Evolutionary conservation across 2,113 vertebrate genomes (phyloP), one percentile per base, ranked within the genome.

Genomic region (Orycteropus afer): DNA sequence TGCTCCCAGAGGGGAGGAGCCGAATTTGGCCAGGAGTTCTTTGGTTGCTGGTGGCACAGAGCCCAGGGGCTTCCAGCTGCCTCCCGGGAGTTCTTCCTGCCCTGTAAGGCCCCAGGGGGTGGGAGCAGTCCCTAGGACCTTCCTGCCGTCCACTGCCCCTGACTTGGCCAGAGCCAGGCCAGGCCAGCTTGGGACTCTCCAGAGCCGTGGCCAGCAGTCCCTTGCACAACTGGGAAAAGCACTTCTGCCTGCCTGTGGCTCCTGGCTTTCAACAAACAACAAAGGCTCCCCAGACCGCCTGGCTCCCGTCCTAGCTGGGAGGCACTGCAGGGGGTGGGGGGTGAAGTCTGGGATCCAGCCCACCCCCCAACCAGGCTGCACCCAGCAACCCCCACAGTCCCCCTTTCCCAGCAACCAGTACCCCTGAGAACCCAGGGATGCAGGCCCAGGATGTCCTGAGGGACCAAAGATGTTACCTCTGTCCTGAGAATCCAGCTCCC

Each of bases 1-100:
- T 74, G n/a, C 88, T 96, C 95, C 87, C 88, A 45, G 84, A 59
- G 77, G 51, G 89, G 76, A 94, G 81, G 86, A 65, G 74, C 93
- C 78, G 79, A 85, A 95, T 96, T 93, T 90, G 81, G 92, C 90
- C 80, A 79, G 51, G 67, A 92, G 89, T 73, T 84, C 77, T 91
- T 83, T 15, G 13, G 27, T 65, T 2, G 32, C 92, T 95, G 94
- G 29, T 91, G 92, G 90, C 94, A 3, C 32, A 63, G 40, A 47
- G 90, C 94, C 74, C 0, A 74, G 61, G 57, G 91, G 73, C 86
- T 96, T 97, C 96, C 96, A 86, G 91, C 92, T 40, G 29, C 82
- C 65, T 92, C 59, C 57, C 42, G 4, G 83, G 55, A 85, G 37
- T 47, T 22, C 61, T 14, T 23, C 37, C 69, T 71, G n/a, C 61